Percentiles rank a stretch among this genome's conserved stretches.
Evolutionary conservation across 1,140 invertebrate species (phyloP).

Genomic region (Hyles euphorbiae): DNA sequence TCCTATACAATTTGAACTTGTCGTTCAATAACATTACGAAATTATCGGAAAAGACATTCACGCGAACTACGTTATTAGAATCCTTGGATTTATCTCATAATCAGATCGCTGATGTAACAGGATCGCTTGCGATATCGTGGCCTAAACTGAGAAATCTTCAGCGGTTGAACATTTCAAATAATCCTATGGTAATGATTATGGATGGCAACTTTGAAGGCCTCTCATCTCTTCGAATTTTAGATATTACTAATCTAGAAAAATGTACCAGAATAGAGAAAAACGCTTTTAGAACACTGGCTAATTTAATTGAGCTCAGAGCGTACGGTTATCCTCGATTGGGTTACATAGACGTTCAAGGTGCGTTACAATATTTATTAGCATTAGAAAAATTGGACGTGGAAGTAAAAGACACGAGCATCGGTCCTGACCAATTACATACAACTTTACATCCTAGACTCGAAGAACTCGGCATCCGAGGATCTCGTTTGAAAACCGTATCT

Average conservation of each 20-base stretch:
- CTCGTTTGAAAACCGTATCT: slow-evolving; percentile 84
- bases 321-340: slow-evolving; percentile 86
- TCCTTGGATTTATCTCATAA: slow-evolving; percentile 87
- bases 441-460: slow-evolving; percentile 86
- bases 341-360: slow-evolving; percentile 88
- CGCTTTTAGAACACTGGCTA: slow-evolving; percentile 84
- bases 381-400: slow-evolving; percentile 88
- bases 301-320: slow-evolving; percentile 82
- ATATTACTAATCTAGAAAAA: slow-evolving; percentile 80
- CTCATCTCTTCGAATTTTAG: slow-evolving; percentile 79
- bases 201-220: slow-evolving; percentile 85
- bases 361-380: slow-evolving; percentile 82
- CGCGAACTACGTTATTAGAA: slow-evolving; percentile 86
- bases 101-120: slow-evolving; percentile 77
- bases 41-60: slow-evolving; percentile 81
- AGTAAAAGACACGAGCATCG: slow-evolving; percentile 88
- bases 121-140: slow-evolving; percentile 78
- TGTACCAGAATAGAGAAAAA: slow-evolving; percentile 88
- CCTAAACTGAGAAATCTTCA: slow-evolving; percentile 81
- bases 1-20: slow-evolving; percentile 87
- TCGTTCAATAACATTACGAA: slow-evolving; percentile 85
- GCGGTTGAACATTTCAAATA: slow-evolving; percentile 85
- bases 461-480: slow-evolving; percentile 84
- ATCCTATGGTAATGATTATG: slow-evolving; percentile 83
- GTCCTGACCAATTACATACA: slow-evolving; percentile 87